Evolutionary conservation across 1,140 invertebrate species (phyloP), one percentile per base, ranked within the genome.

Genomic region (Leptinotarsa defecta): DNA sequence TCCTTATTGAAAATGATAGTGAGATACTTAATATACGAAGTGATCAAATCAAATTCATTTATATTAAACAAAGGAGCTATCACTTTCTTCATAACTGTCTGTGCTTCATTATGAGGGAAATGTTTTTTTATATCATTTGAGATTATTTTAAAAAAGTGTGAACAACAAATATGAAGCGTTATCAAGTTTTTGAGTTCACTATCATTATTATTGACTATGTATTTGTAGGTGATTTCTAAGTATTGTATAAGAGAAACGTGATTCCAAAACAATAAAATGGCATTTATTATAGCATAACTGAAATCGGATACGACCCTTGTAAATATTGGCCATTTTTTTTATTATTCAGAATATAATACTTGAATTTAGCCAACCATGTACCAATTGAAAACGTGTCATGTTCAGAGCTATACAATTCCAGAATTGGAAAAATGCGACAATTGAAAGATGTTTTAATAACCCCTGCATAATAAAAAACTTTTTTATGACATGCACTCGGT

Each of bases 271-370:
- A 27, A 13, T 19, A 61, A 20, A 17, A 62, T 24, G 3, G 71
- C 71, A 34, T 73, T 73, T 22, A 73, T 73, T 48, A 73, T 62
- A 43, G 71, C 71, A 48, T n/a, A 43, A 63, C 71, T 73, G 62
- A 27, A 73, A 73, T 73, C 71, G 4, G 71, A 49, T 19, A 72
- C 70, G 15, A 72, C 70, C 49, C 49, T 52, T 52, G 49, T 52
- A 52, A 52, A 15, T 15, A 52, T 3, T 13, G 49, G 49, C 13
- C 49, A 52, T 52, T 52, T 52, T 8, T 52, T 15, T 70, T 70
- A 43, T 70, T 34, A n/a, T 17, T n/a, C 13, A 57, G 13, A 57
- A 57, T 13, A 24, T 17, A 72, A 11, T 20, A 64, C n/a, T 73
- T 73, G 34, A 64, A 48, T 64, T 73, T 24, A 20, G 34, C 24